Base-by-base conservation (phyloP, 2,888 invertebrate species). In the Drosophila conformis region DNA sequence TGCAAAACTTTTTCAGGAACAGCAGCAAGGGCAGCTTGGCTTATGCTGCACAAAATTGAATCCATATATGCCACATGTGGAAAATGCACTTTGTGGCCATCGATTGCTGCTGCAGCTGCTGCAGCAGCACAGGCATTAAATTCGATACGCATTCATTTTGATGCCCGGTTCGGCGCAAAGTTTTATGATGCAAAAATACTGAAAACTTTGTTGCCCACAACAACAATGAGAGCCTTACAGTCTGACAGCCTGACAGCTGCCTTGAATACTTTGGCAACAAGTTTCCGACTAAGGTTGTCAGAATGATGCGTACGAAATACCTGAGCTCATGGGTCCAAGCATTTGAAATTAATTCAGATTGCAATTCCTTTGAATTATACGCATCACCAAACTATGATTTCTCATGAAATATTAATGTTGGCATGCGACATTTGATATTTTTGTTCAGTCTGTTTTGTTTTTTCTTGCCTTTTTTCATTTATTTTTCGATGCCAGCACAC, bases 281-380 rank as follows among this genome's bases (percentile, higher is more conserved):
- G 65, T 65, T 69, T 69, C 52, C 52, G 57, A 21, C 52, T 52
- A 56, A 56, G 66, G 40, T 49, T 42, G 42, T 36, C 58, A 27
- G 36, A 70, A 59, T 69, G 60, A 56, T 57, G 69, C 78, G 27
- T 56, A 29, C n/a, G 54, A 58, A 73, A 73, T 78, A 78, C 77
- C 77, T 78, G 73, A 52, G 59, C 49, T 70, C 60, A 58, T 59
- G 46, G 52, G 69, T 54, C 57, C 53, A 46, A 62, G 67, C 56
- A 69, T 72, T 80, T 78, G 64, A 80, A 85, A 85, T 85, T 82
- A 85, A 85, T 85, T 85, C 85, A 85, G 85, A 85, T 85, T 85
- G 85, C 87, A 85, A 87, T 87, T 87, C 85, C 83, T 85, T 85
- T 87, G 85, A 85, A 87, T 85, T 85, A 87, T 87, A 85, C 85